phyloP scores from a whole-genome alignment of 2,113 vertebrate genomes.

The Excalfactoria chinensis region DNA sequence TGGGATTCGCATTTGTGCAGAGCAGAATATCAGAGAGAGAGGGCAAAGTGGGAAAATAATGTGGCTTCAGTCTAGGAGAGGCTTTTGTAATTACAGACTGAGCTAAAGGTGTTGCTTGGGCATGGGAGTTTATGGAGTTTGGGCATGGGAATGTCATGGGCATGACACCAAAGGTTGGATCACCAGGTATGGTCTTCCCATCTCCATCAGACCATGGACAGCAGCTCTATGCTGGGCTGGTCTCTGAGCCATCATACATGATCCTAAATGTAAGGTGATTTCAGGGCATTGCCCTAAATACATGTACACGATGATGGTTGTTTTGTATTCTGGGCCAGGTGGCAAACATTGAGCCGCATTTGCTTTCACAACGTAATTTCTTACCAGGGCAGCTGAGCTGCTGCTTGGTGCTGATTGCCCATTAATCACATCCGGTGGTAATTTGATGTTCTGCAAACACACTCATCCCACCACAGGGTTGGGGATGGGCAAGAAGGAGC shows the following conservation, averaged over 20 bases:
- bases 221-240: not conserved
- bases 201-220: not conserved
- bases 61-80: not conserved
- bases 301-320: not conserved
- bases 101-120: not conserved
- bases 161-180: not conserved
- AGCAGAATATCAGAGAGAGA: not conserved
- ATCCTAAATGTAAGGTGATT: fast-evolving
- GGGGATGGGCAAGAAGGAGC: not conserved
- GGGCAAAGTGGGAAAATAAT: not conserved
- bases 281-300: not conserved
- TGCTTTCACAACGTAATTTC: not conserved
- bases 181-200: not conserved
- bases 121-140: not conserved
- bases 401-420: not conserved
- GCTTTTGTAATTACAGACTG: not conserved
- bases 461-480: not conserved
- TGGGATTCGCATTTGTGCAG: not conserved
- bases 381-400: not conserved
- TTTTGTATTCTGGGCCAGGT: not conserved
- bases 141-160: no score
- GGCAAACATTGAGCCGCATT: not conserved
- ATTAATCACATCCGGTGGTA: not conserved
- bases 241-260: not conserved
- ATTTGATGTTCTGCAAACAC: not conserved